These are phyloP conservation scores for Syndactyla subalaris DNA, from an alignment of 2,797 vertebrate species.

Conservation along the genomic window DNA sequence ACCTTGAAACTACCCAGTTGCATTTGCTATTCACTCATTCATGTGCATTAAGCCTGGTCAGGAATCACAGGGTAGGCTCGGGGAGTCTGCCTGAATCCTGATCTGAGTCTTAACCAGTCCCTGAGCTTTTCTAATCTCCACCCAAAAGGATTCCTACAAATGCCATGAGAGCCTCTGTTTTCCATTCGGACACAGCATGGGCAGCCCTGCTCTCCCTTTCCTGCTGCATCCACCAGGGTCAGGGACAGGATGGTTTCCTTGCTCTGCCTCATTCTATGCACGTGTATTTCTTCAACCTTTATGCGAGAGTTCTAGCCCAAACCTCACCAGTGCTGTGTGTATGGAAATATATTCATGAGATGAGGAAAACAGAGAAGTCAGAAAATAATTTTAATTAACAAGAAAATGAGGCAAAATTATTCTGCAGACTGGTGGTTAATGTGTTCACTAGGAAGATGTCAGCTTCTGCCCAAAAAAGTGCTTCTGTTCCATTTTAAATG, in stretches of 20 bases:
- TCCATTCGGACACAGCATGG: neutral
- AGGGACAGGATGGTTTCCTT: neutral
- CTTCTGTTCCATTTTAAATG: neutral
- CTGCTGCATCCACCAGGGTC: neutral
- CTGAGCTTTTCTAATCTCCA: neutral
- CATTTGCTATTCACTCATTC: neutral
- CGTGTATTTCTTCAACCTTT: neutral
- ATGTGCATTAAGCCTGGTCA: neutral
- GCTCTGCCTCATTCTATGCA: neutral
- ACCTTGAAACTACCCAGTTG: neutral
- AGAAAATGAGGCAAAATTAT: neutral
- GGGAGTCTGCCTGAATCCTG: neutral
- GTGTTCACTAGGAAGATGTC: neutral
- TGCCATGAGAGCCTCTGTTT: neutral
- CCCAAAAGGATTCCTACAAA: neutral
- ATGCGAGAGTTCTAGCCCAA: neutral
- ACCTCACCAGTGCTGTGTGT: accelerated
- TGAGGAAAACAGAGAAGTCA: neutral
- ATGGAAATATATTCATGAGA: neutral
- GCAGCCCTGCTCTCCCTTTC: too few relatives aligned
- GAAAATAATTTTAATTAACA: neutral
- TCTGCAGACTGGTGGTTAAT: neutral
- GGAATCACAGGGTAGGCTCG: neutral
- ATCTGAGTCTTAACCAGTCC: neutral
- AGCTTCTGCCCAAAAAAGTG: neutral